Evolutionary conservation across 1,140 invertebrate species (phyloP).

Genomic region (Panagrolaimus sp.): DNA sequence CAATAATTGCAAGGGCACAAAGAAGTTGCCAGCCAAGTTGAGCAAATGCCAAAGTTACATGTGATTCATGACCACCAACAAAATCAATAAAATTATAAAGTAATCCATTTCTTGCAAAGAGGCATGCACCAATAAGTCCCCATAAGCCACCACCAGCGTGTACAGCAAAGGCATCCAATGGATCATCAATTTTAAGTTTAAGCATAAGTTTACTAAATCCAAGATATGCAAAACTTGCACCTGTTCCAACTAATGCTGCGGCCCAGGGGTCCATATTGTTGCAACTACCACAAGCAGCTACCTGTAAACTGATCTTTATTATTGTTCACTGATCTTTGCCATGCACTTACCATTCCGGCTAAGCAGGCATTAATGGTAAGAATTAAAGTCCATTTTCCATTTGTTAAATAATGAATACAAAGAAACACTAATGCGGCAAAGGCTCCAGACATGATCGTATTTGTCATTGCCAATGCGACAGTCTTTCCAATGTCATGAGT

Average conservation of each 20-base stretch:
- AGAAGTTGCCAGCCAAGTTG: conserved; percentile 61
- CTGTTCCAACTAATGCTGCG: conserved; percentile 58
- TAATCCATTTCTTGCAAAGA: conserved; percentile 55
- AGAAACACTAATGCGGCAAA: conserved; percentile 61
- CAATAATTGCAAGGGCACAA: conserved; percentile 60
- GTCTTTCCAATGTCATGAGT: conserved; percentile 59
- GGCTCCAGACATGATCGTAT: conserved; percentile 63
- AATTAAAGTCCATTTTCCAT: conserved; percentile 62
- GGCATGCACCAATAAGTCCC: conserved; percentile 44
- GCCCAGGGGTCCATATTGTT: conserved; percentile 60
- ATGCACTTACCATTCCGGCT: conserved; percentile 63
- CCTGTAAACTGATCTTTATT: no score
- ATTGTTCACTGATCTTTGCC: no score
- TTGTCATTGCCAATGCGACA: conserved; percentile 61
- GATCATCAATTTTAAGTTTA: conserved; percentile 62
- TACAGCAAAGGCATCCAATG: conserved; percentile 64
- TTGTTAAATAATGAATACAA: conserved; percentile 46
- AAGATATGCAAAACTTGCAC: conserved; percentile 60
- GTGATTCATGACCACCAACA: conserved; percentile 11
- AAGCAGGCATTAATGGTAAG: conserved; percentile 63
- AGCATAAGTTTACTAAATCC: conserved; percentile 55
- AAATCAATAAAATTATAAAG: conserved; percentile 28
- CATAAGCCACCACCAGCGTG: conserved; percentile 61
- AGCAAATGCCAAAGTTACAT: conserved; percentile 19
- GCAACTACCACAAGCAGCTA: conserved; percentile 62